Conservation (phyloP, 2,888 invertebrate species). For the Xestoiulus laeticollis region DNA sequence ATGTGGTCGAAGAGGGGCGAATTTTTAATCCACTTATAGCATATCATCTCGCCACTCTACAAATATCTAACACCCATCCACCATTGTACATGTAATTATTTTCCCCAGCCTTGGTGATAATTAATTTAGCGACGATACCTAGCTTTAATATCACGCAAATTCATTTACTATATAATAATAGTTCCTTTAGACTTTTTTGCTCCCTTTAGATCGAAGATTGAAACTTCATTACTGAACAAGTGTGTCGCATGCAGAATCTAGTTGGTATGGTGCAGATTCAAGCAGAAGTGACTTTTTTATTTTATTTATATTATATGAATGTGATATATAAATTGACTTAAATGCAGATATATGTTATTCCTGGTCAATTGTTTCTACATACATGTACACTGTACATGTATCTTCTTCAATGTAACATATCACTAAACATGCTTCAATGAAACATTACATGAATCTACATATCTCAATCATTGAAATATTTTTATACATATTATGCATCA, state of each 20-base stretch:
- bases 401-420: too few species aligned
- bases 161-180: not conserved
- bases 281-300: too few species aligned
- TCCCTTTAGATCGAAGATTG: not conserved
- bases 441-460: too few species aligned
- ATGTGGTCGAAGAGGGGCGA: not conserved
- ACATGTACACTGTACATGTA: too few species aligned
- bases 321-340: too few species aligned
- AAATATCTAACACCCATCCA: not conserved
- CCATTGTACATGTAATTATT: constrained; percentile 6
- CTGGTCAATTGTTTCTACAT: too few species aligned
- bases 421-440: too few species aligned
- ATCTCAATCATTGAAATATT: too few species aligned
- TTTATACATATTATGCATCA: too few species aligned
- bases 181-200: not conserved
- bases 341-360: too few species aligned
- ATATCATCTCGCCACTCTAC: not conserved
- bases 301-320: too few species aligned
- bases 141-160: not conserved
- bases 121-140: constrained; percentile 9
- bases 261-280: not conserved
- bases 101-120: not conserved
- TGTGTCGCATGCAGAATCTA: not conserved
- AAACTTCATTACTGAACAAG: not conserved
- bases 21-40: constrained; percentile 33